phyloP scores from a whole-genome alignment of 2,888 invertebrate genomes.

The Xestia ashworthii region DNA sequence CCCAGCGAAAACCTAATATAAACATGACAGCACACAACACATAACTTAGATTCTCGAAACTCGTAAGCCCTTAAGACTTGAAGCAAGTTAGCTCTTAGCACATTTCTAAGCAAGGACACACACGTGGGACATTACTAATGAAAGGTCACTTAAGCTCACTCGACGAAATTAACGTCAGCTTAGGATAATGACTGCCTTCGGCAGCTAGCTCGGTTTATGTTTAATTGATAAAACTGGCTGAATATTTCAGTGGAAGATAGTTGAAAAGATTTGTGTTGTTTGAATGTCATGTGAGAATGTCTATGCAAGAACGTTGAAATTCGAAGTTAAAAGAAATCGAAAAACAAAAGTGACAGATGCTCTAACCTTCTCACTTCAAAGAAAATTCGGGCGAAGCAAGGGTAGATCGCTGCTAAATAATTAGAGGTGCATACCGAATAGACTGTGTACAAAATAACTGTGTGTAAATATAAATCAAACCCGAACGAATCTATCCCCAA shows the following conservation, averaged over 20 bases:
- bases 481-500: not conserved
- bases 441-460: no score
- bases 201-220: not conserved
- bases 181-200: conserved; percentile 43
- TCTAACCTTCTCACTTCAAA: no score
- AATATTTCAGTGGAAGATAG: not conserved
- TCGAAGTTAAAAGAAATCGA: no score
- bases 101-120: conserved; percentile 42
- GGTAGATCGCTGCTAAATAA: no score
- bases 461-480: no score
- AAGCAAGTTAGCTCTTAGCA: conserved; percentile 55
- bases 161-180: conserved; percentile 47
- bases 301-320: no score
- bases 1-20: conserved; percentile 7
- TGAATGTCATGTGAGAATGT: not conserved
- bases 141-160: conserved; percentile 61
- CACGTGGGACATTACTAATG: conserved; percentile 54
- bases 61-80: conserved; percentile 55
- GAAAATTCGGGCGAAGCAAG: no score
- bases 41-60: conserved; percentile 32
- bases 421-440: no score
- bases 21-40: conserved; percentile 23
- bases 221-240: conserved; percentile 5
- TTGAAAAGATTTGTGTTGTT: not conserved
- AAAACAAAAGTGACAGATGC: no score